Evolutionary conservation across 2,797 vertebrate species (phyloP), one percentile per base, ranked within the genome.

Genomic region (Hozukius guyotensis): DNA sequence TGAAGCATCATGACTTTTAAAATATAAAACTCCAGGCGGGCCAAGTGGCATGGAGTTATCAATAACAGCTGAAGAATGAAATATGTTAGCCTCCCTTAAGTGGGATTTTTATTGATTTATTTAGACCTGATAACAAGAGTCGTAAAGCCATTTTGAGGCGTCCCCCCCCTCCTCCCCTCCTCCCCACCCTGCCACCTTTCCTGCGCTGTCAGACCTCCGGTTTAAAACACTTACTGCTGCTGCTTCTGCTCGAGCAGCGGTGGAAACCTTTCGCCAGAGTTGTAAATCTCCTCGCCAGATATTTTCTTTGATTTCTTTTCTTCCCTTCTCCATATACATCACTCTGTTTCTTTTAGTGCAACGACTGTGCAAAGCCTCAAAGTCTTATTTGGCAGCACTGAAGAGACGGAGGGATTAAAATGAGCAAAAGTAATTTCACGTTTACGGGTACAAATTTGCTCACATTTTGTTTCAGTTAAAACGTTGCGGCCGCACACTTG

Each of bases 41-140:
- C 83, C 80, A 46, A 81, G 78, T 38, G 73, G 82, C 65, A 27
- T 18, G 6, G 65, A 72, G 63, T 88, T 77, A 89, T 91, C 77
- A 65, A 57, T 34, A 92, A 86, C 91, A 91, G 88, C 88, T 91
- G 90, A 86, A 64, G 70, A 61, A 74, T 87, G 82, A 93, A 92
- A 90, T 88, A 89, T 87, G 81, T 86, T 75, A 25, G 63, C 70
- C 42, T 64, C 52, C 36, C 75, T 88, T 82, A 85, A 90, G 71
- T 84, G 82, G 82, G 86, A 83, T 83, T 93, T 93, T 84, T 81
- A 90, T 92, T 91, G 89, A 92, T 95, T 92, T 92, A 94, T 95
- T 93, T 89, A 86, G 90, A 91, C 82, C 85, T 89, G 92, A 95
- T 93, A 95, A 96, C 96, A 93, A 95, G 93, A 92, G 87, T 93